These are phyloP conservation scores for Trematocara unimaculatum DNA, from an alignment of 2,113 vertebrate species.

Conservation along the genomic window DNA sequence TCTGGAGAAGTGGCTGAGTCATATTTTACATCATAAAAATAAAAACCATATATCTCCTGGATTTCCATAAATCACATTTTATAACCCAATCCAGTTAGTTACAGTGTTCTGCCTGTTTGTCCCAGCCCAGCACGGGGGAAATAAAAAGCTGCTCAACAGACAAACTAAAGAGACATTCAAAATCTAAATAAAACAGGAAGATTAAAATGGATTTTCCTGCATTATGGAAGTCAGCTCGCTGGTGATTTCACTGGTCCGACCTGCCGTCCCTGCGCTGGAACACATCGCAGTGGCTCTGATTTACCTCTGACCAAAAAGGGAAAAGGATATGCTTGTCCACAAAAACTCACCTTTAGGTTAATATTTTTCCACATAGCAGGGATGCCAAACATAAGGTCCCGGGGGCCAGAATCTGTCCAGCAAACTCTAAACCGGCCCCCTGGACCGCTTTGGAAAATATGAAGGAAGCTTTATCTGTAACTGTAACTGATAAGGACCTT, in stretches of 20 bases:
- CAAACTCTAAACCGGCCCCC: not conserved
- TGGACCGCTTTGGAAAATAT: not conserved
- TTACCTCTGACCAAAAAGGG: not conserved
- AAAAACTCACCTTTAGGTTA: not conserved
- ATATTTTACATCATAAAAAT: not conserved
- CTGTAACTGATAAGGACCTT: not conserved
- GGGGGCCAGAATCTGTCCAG: not conserved
- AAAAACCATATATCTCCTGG: not conserved
- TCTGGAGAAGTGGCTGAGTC: not conserved
- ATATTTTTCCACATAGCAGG: not conserved
- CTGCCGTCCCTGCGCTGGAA: fast-evolving
- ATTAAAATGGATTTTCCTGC: not conserved
- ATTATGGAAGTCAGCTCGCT: fast-evolving
- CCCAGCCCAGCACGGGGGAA: not conserved
- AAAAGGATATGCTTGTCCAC: not conserved
- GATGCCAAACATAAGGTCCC: not conserved
- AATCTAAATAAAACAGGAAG: not conserved
- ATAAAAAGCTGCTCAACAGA: not conserved
- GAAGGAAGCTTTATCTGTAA: not conserved
- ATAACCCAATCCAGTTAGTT: not conserved
- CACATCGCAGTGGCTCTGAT: not conserved
- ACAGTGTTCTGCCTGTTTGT: not conserved
- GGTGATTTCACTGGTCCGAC: not conserved
- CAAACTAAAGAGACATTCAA: not conserved
- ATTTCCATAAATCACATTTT: not conserved